Evolutionary conservation across 2,888 invertebrate genomes (phyloP), one percentile per base, ranked within the genome.

Genomic region (Quadriops clusia): DNA sequence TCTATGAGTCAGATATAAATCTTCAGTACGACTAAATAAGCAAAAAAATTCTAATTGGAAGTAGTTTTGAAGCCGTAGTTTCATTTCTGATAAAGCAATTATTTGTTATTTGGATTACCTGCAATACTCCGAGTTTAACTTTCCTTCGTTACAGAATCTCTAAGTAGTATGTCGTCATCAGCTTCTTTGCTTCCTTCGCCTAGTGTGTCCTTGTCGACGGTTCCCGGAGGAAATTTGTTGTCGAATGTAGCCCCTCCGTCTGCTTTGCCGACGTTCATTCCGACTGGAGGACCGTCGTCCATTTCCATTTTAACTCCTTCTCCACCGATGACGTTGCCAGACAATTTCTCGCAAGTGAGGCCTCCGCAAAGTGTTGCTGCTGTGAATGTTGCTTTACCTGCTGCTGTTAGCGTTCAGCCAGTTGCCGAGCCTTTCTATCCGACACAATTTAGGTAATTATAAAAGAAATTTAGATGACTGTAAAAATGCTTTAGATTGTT

Each of bases 201-300:
- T 22, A 54, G 58, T 9, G 46, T 51, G n/a, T 56, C 60, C 3
- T 51, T 55, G 12, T 25, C 41, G 3, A 45, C 34, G 2, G 44
- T 47, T 5, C 56, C 60, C 4, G 51, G 65, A 17, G 72, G 71
- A 22, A 77, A 74, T 52, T 50, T 78, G 35, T 52, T 79, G 30
- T 76, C 77, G 1, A 77, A 70, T 46, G 69, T 79, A n/a, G 68
- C 75, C 23, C 79, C 79, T 4, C 79, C 79, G 1, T 64, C 70
- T 14, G 70, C 73, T 43, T 59, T 79, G 22, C 79, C 78, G 1
- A 77, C 71, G 53, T 79, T 78, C 39, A 55, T 68, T 36, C 61
- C 75, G 8, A 67, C 66, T 16, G 29, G 24, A 7, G 10, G 28
- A 23, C 33, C 33, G 15, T 4, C 33, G 34, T 58, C 67, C 22